Evolutionary conservation across 2,888 invertebrate species (phyloP).

Genomic region (Pyrgus malvae): DNA sequence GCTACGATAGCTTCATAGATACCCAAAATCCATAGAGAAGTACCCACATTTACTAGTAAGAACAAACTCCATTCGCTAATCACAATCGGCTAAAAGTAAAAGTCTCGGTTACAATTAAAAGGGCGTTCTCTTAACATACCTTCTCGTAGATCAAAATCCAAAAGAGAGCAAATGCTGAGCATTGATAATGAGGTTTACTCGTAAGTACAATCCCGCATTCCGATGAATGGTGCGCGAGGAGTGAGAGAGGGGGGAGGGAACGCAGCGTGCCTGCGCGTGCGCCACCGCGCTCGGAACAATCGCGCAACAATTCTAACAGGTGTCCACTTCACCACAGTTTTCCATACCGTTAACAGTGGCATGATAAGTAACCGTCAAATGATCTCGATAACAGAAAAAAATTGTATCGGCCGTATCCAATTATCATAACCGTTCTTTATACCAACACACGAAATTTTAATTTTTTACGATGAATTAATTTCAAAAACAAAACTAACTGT

Average conservation of each 20-base stretch:
- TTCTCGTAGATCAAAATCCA: constrained; percentile 35
- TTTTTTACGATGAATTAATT: no score
- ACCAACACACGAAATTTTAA: no score
- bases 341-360: constrained; percentile 45
- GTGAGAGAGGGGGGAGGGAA: constrained; percentile 39
- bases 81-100: no score
- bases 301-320: constrained; percentile 67
- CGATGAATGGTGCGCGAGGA: constrained; percentile 64
- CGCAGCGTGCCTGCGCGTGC: constrained; percentile 72
- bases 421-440: no score
- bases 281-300: constrained; percentile 52
- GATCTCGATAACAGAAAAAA: neutral
- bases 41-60: no score
- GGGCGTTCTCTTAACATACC: neutral
- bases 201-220: constrained; percentile 70
- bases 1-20: no score
- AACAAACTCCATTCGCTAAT: no score
- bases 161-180: constrained; percentile 56
- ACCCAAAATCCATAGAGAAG: no score
- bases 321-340: constrained; percentile 58
- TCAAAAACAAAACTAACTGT: no score
- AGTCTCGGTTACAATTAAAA: no score
- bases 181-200: constrained; percentile 56
- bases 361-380: constrained; percentile 27
- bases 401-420: no score